Percentiles rank a stretch among this genome's conserved stretches.
Evolutionary conservation across 92 coral and sea anemone genomes (phyloP).

Genomic region (Palythoa grandiflora): DNA sequence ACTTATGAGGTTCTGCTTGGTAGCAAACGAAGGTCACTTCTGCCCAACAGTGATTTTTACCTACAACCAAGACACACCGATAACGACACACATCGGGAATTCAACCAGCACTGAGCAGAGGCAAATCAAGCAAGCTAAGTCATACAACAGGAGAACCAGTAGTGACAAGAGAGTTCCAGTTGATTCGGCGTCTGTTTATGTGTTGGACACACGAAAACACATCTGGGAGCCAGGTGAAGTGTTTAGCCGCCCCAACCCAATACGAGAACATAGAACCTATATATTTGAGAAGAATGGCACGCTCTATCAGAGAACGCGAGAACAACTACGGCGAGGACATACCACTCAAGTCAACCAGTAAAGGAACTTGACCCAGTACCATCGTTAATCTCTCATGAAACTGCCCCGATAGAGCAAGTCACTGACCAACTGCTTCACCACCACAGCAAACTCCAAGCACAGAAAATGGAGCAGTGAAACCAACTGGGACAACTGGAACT

Average conservation of each 20-base stretch:
- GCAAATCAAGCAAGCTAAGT: slow-evolving; percentile 56
- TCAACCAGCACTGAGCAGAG: slow-evolving; percentile 14
- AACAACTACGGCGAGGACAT: slow-evolving; percentile 53
- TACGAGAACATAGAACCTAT: slow-evolving; percentile 66
- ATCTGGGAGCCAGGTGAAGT: too few relatives aligned
- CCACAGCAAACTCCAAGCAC: neutral
- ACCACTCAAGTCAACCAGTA: neutral
- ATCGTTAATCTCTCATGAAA: neutral
- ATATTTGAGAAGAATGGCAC: neutral
- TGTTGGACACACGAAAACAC: neutral
- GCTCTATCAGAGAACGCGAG: slow-evolving; percentile 52
- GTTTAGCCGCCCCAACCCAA: slow-evolving; percentile 19
- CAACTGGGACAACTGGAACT: neutral
- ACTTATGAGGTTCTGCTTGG: slow-evolving; percentile 3
- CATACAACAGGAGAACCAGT: neutral
- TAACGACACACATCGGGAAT: neutral
- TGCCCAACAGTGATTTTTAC: slow-evolving; percentile 48
- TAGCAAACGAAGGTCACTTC: slow-evolving; percentile 56
- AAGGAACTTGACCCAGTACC: neutral
- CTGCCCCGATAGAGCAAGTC: neutral
- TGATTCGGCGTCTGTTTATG: neutral
- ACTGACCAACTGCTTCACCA: neutral
- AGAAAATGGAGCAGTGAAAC: too few relatives aligned
- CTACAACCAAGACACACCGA: slow-evolving; percentile 57
- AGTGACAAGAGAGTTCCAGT: slow-evolving; percentile 16